Evolutionary conservation across 2,113 vertebrate genomes (phyloP).

Genomic region (Indicator maculatus): DNA sequence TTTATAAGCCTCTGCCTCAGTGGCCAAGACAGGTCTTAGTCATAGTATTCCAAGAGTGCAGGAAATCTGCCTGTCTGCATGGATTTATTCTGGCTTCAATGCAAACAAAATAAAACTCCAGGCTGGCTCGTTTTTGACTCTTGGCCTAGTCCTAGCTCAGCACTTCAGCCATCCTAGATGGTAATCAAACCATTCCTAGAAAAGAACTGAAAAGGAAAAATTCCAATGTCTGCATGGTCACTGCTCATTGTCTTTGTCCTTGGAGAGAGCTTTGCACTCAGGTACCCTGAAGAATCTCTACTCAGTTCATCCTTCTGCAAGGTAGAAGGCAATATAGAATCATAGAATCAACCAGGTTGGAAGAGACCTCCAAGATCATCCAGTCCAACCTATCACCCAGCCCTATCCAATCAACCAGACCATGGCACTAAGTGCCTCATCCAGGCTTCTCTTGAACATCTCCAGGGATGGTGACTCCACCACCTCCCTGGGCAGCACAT

Average conservation of each 20-base stretch:
- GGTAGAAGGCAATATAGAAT: background rate
- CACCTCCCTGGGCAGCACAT: too few relatives aligned
- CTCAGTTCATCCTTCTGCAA: background rate
- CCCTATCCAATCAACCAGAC: too few relatives aligned
- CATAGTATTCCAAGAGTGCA: background rate
- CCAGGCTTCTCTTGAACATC: too few relatives aligned
- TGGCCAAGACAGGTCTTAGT: background rate
- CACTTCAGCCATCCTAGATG: background rate
- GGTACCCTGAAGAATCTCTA: background rate
- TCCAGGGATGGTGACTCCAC: too few relatives aligned
- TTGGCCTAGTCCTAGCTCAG: background rate
- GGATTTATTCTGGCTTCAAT: background rate
- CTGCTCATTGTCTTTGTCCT: background rate
- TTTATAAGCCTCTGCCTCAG: background rate
- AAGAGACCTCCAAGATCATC: too few relatives aligned
- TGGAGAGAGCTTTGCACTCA: background rate
- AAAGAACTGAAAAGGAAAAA: background rate
- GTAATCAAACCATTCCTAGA: background rate
- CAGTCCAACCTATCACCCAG: too few relatives aligned
- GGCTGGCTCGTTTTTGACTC: background rate
- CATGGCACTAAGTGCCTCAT: too few relatives aligned
- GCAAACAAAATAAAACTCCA: background rate
- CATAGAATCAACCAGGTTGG: too few relatives aligned
- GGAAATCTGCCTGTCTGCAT: background rate
- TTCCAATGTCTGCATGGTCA: background rate